Evolutionary conservation across 2,888 invertebrate genomes (phyloP).

Genomic region (Drosophila rellima): DNA sequence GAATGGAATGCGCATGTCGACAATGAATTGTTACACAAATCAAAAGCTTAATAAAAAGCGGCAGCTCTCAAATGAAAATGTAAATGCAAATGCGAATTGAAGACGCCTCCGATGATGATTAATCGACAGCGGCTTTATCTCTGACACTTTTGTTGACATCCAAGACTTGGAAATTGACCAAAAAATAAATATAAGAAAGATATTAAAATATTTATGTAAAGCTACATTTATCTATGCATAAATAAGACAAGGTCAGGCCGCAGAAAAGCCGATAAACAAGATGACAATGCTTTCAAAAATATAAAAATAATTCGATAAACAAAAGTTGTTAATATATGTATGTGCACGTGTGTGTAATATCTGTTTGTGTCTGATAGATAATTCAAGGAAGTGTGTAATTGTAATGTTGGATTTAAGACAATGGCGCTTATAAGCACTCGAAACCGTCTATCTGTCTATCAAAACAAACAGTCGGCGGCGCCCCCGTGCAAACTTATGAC

Average conservation of each 20-base stretch:
- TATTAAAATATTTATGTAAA: conserved; percentile 54
- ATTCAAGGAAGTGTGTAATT: conserved; percentile 78
- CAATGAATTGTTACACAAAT: conserved; percentile 72
- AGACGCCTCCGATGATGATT: conserved; percentile 62
- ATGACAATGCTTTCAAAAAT: conserved; percentile 55
- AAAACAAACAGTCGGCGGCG: conserved; percentile 48
- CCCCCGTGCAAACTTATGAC: conserved; percentile 71
- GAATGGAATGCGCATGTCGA: conserved; percentile 44
- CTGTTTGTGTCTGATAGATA: conserved; percentile 53
- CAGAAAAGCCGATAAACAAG: conserved; percentile 33
- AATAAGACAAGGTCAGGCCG: conserved; percentile 69
- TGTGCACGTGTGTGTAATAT: not conserved
- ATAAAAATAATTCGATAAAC: conserved; percentile 10
- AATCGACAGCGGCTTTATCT: conserved; percentile 59
- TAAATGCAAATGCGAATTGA: conserved; percentile 43
- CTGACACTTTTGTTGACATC: conserved; percentile 70
- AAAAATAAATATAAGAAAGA: conserved; percentile 8
- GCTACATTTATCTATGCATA: conserved; percentile 43
- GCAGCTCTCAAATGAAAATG: conserved; percentile 39
- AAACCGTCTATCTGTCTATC: conserved; percentile 49
- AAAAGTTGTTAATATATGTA: conserved; percentile 20
- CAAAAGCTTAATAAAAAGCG: conserved; percentile 21
- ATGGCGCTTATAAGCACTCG: conserved; percentile 56
- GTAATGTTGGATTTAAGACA: conserved; percentile 63
- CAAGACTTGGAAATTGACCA: conserved; percentile 18